phyloP scores from a whole-genome alignment of 1,140 invertebrate genomes.

The Lethrus apterus region DNA sequence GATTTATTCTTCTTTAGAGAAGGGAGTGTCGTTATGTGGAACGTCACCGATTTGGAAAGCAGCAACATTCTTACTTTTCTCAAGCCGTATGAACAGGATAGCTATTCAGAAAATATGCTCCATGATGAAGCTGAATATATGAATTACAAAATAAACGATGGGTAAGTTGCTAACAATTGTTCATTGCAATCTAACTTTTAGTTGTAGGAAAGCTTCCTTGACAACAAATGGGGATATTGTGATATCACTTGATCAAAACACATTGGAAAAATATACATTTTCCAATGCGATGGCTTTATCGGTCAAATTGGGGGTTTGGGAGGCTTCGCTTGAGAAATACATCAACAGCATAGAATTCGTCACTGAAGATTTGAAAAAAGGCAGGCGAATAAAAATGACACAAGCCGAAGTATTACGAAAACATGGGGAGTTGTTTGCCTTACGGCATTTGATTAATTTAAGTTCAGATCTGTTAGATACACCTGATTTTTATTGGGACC shows the following conservation, averaged over 20 bases:
- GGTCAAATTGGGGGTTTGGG: constrained; percentile 89
- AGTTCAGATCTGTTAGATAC: constrained; percentile 90
- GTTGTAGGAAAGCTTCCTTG: constrained; percentile 39
- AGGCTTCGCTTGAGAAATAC: constrained; percentile 73
- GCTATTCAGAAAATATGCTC: constrained; percentile 61
- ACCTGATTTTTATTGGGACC: constrained; percentile 96
- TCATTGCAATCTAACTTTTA: constrained; percentile 13
- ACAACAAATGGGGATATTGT: constrained; percentile 32
- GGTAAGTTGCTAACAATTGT: constrained; percentile 12
- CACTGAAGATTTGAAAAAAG: constrained; percentile 70
- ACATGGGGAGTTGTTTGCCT: constrained; percentile 82
- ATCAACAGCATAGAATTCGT: constrained; percentile 76
- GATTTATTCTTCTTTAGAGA: constrained; percentile 84
- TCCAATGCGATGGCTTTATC: constrained; percentile 88
- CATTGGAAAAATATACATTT: constrained; percentile 69
- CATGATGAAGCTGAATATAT: constrained; percentile 76
- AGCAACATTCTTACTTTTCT: constrained; percentile 70
- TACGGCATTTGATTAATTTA: constrained; percentile 84
- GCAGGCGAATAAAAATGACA: constrained; percentile 58
- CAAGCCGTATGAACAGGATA: constrained; percentile 54
- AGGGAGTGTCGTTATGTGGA: constrained; percentile 86
- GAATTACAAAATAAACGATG: constrained; percentile 50
- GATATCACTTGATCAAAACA: constrained; percentile 37
- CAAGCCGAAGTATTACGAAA: constrained; percentile 73
- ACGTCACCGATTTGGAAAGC: constrained; percentile 75